A percentile compares a stretch with the other conserved stretches of the same genome.
These are phyloP conservation scores for Catamblyrhynchus diadema DNA, from an alignment of 2,797 vertebrate species.

Conservation along the genomic window DNA sequence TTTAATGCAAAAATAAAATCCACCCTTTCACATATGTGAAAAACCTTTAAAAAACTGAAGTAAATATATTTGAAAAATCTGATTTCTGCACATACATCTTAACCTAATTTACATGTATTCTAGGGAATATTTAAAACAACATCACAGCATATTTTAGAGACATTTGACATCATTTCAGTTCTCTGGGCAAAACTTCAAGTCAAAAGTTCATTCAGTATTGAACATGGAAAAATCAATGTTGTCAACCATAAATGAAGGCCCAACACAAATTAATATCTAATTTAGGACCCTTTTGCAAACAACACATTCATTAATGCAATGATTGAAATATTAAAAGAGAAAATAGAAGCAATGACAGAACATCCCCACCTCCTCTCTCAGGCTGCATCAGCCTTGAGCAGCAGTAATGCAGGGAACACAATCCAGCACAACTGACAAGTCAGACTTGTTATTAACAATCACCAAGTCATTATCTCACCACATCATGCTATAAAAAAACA, in stretches of 20 bases:
- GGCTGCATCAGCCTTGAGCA: not conserved
- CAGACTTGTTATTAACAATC: not conserved
- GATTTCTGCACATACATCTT: not conserved
- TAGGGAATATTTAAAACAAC: conserved; percentile 12
- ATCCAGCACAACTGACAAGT: not conserved
- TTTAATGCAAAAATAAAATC: not conserved
- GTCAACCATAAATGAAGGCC: not conserved
- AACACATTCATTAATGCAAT: not conserved
- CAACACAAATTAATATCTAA: not conserved
- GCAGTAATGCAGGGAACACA: not conserved
- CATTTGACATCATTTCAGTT: not conserved
- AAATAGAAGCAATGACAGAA: not conserved
- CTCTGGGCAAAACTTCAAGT: not conserved
- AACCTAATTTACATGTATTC: not conserved
- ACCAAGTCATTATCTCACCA: not conserved
- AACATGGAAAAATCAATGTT: conserved; percentile 18
- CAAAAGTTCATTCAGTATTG: not conserved
- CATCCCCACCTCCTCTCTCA: not conserved
- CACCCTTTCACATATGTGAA: not conserved
- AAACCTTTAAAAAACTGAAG: not conserved
- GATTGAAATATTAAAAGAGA: not conserved
- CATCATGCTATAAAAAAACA: not conserved
- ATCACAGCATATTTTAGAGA: not conserved
- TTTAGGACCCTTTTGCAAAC: not conserved
- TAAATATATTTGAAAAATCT: not conserved